Evolutionary conservation across 2,797 vertebrate genomes (phyloP), one percentile per base, ranked within the genome.

Genomic region (Steatocranus sp.): DNA sequence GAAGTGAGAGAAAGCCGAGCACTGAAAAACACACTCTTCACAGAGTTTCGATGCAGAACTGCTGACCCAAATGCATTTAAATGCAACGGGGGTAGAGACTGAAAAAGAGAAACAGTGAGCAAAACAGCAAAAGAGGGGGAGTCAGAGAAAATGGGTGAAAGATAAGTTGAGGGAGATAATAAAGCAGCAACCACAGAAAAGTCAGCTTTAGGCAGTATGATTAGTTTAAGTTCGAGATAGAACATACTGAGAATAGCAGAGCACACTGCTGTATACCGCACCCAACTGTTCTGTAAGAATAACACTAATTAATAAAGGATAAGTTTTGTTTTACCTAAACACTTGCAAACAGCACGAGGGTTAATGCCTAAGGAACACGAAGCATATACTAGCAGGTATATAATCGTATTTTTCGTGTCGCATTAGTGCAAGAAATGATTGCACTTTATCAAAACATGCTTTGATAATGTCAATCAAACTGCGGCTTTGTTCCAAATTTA

Each of bases 51-150:
- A 86, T 86, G 91, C 86, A 86, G 90, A 94, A 91, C 85, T 78
- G 83, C 90, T 95, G 95, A 95, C 94, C 94, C 93, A 95, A 95
- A 94, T 95, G 90, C 94, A 95, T 94, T 94, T 95, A 90, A 95
- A 95, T 95, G 87, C 86, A 93, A 88, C 6, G 61, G 82, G 76
- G 85, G 84, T 27, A 74, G 50, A 83, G 85, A 85, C 54, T 82
- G 80, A 84, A 78, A 80, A 79, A 48, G 49, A 83, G 86, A 86
- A 84, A 86, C 49, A 53, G 75, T 78, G 83, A 87, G 81, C 81
- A 43, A 86, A 76, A 76, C 49, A 79, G 82, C 79, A 78, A 76
- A 79, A 83, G 82, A 83, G 83, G 81, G 87, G 81, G 90, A 90
- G 86, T 87, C 49, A 15, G 80, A 81, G 78, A 86, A 53, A 85